Evolutionary conservation across 2,113 vertebrate genomes (phyloP), one percentile per base, ranked within the genome.

Genomic region (Lutjanus erythropterus): DNA sequence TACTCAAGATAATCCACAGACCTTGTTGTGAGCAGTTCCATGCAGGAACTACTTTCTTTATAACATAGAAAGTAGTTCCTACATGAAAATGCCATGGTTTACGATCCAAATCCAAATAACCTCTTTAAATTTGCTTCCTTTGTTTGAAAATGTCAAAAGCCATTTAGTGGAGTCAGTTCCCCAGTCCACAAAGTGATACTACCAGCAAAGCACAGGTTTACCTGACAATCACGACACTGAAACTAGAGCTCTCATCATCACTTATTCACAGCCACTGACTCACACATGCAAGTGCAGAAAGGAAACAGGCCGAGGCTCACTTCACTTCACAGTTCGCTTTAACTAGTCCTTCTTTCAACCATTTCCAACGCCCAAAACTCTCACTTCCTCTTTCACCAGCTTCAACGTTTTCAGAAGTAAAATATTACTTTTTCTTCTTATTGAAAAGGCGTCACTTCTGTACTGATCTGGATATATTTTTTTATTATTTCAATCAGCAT

Each of bases 401-500:
- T 61, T n/a, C 6, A 9, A 16, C 35, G 9, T 61, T 19, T 72
- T 84, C 46, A 74, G 8, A 64, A 65, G 47, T 77, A 41, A 82
- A 83, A 81, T 31, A 52, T 53, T 8, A 7, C 47, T 42, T 56
- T 65, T 29, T 33, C 44, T 47, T 61, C 50, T 68, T 19, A 83
- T 73, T 88, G 79, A 95, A 92, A 84, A 94, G 78, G 80, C 75
- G 62, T 69, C 84, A 92, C 85, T 84, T 90, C 81, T 33, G 64
- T 70, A 72, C 71, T 90, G 79, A 90, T 92, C 83, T 93, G 91
- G 89, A 94, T 95, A 93, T 88, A 91, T 89, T 89, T 84, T 92
- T 93, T 93, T 93, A 89, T 94, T 94, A 88, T 90, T 92, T 91
- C 77, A 86, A n/a, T 91, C 91, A 93, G 92, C 92, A 94, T 93